These are phyloP conservation scores for Dusona sp. DNA, from an alignment of 2,888 invertebrate species.

Conservation along the genomic window DNA sequence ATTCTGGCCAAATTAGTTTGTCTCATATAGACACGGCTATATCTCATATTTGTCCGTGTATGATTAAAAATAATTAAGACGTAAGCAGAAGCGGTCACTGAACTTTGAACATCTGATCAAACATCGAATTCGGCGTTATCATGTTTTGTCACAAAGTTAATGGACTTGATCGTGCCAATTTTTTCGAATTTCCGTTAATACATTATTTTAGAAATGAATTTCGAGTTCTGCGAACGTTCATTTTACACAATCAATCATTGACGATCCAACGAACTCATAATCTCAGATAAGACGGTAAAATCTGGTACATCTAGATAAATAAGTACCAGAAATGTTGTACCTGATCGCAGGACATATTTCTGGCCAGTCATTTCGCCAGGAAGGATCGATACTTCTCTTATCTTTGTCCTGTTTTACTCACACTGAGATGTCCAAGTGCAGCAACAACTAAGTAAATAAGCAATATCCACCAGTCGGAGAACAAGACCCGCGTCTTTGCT, in stretches of 20 bases:
- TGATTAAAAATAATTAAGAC: neutral
- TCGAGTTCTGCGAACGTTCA: neutral
- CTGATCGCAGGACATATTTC: slow-evolving; percentile 47
- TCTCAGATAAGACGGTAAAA: neutral
- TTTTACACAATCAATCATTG: slow-evolving; percentile 8
- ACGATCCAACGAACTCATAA: neutral
- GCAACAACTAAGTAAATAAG: slow-evolving; percentile 47
- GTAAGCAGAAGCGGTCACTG: neutral
- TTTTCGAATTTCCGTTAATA: neutral
- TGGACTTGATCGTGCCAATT: neutral
- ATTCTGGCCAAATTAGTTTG: neutral
- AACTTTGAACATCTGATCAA: slow-evolving; percentile 36
- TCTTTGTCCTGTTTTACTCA: slow-evolving; percentile 9
- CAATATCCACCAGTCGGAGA: slow-evolving; percentile 62
- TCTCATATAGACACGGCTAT: neutral
- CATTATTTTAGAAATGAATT: neutral
- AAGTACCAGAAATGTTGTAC: slow-evolving; percentile 15
- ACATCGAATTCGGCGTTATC: neutral
- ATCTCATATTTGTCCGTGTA: neutral
- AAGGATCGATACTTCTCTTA: slow-evolving; percentile 68
- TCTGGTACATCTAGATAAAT: neutral
- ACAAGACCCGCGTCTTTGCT: slow-evolving; percentile 76
- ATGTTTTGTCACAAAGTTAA: slow-evolving; percentile 1
- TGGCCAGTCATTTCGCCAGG: slow-evolving; percentile 51
- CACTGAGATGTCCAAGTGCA: slow-evolving; percentile 44